These are phyloP conservation scores for Thymelicus sylvestris DNA, from an alignment of 2,888 invertebrate species.

Conservation along the genomic window DNA sequence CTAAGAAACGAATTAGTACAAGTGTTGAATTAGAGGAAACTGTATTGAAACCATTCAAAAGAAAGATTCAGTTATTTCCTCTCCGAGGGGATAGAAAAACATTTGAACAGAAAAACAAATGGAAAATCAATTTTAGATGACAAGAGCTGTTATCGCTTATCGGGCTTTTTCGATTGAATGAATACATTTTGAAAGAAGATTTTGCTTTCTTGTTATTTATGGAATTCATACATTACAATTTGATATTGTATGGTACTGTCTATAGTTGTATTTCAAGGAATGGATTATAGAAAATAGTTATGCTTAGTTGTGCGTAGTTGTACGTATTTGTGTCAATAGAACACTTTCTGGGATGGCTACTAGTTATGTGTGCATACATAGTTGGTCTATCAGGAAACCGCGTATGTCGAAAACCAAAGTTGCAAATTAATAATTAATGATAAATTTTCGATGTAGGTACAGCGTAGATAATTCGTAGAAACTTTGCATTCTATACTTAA, in stretches of 20 bases:
- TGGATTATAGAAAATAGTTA: too few species aligned
- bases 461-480: too few species aligned
- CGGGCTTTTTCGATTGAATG: conserved; percentile 14
- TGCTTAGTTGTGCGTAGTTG: too few species aligned
- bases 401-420: too few species aligned
- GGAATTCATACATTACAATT: background rate
- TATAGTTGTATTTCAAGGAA: too few species aligned
- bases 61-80: conserved; percentile 24
- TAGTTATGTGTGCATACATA: too few species aligned
- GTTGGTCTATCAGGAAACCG: too few species aligned
- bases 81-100: conserved; percentile 3
- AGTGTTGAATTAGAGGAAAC: conserved; percentile 8
- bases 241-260: background rate
- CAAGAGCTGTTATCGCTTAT: conserved; percentile 27
- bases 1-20: conserved; percentile 2
- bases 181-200: conserved; percentile 7
- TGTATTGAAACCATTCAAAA: conserved; percentile 4
- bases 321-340: too few species aligned
- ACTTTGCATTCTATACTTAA: too few species aligned
- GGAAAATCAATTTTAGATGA: conserved; percentile 30
- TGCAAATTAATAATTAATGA: too few species aligned
- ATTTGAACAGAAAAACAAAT: conserved; percentile 26
- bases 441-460: too few species aligned
- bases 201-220: conserved; percentile 8
- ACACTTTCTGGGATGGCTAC: too few species aligned